Conservation (phyloP, 2,888 invertebrate species). For the Himalopsyche tibetana region DNA sequence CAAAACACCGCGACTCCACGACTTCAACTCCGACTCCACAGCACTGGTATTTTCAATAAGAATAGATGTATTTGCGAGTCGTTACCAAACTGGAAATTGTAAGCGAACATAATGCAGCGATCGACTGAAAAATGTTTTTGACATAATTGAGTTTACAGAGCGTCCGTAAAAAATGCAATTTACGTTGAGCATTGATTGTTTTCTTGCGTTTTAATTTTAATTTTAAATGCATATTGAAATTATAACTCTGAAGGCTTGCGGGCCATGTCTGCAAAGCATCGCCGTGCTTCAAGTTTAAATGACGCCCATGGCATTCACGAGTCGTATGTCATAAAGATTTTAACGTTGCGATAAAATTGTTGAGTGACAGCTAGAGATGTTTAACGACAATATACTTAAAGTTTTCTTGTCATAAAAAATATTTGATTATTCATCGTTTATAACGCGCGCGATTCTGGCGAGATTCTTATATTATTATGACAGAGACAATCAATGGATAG, state of each 20-base stretch:
- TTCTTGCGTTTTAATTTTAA: too few relatives aligned
- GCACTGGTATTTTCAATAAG: too few relatives aligned
- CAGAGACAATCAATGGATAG: not conserved
- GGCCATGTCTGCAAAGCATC: not conserved
- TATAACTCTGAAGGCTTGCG: not conserved
- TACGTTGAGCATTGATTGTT: too few relatives aligned
- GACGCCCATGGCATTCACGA: constrained; percentile 24
- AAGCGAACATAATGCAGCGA: too few relatives aligned
- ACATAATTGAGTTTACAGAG: too few relatives aligned
- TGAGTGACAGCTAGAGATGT: constrained; percentile 52
- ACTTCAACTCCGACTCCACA: too few relatives aligned
- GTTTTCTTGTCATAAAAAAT: constrained; percentile 34
- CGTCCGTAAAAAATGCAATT: too few relatives aligned
- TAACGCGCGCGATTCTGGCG: constrained; percentile 11
- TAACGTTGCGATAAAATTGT: constrained; percentile 53
- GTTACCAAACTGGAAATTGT: too few relatives aligned
- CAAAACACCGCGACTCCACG: too few relatives aligned
- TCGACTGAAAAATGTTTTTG: too few relatives aligned
- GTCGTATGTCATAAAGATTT: constrained; percentile 25
- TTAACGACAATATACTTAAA: constrained; percentile 50
- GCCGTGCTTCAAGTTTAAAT: not conserved
- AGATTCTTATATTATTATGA: constrained; percentile 10
- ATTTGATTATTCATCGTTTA: constrained; percentile 34
- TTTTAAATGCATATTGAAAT: too few relatives aligned
- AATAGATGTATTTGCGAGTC: too few relatives aligned